Evolutionary conservation across 2,797 vertebrate species (phyloP).

Genomic region (Malurus leucopterus): DNA sequence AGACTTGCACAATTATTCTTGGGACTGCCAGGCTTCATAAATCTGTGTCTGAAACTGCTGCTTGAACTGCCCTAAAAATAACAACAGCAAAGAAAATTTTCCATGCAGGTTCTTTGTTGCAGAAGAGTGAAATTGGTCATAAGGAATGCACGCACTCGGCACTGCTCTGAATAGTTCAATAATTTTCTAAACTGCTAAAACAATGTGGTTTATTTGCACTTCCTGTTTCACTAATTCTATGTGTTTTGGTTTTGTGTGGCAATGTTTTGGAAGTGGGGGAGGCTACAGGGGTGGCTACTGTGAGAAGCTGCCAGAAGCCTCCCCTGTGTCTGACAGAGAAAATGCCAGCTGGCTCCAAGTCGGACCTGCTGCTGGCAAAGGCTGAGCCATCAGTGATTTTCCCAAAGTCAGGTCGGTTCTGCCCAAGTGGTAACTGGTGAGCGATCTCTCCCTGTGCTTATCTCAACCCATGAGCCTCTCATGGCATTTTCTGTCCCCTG

Average conservation of each 20-base stretch:
- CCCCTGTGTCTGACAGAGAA: neutral
- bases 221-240: neutral
- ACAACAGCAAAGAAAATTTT: neutral
- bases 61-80: slow-evolving; percentile 4
- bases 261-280: neutral
- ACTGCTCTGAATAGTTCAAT: neutral
- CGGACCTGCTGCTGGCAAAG: neutral
- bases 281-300: neutral
- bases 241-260: neutral
- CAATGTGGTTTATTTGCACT: neutral
- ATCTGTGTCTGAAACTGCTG: neutral
- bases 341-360: neutral
- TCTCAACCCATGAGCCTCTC: neutral
- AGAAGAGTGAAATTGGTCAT: neutral
- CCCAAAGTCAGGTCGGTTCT: neutral
- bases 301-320: neutral
- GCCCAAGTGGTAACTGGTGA: neutral
- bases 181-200: neutral
- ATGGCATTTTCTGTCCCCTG: neutral
- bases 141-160: neutral
- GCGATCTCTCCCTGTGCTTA: neutral
- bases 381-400: neutral
- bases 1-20: neutral
- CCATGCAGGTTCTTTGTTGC: neutral
- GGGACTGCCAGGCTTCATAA: neutral